Conservation (phyloP, 2,888 invertebrate species). For the Morpho achilles region DNA sequence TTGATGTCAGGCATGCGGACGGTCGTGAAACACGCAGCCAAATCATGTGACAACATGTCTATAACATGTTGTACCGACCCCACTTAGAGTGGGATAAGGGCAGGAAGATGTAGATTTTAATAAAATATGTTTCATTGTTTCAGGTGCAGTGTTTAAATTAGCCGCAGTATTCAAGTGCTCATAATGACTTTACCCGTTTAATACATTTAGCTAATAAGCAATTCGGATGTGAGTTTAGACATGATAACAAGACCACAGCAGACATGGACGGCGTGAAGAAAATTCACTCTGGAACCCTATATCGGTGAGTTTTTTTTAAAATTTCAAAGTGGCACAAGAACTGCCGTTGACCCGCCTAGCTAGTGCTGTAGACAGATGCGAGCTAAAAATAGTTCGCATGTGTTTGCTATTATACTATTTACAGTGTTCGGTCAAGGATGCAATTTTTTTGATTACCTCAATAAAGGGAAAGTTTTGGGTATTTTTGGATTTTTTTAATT, state of each 20-base stretch:
- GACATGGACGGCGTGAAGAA: slow-evolving; percentile 76
- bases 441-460: neutral
- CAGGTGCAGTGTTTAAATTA: slow-evolving; percentile 22
- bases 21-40: no score
- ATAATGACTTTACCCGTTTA: slow-evolving; percentile 57
- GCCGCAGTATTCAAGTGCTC: slow-evolving; percentile 26
- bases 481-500: no score
- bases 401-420: slow-evolving; percentile 20
- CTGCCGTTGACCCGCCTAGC: slow-evolving; percentile 30
- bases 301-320: slow-evolving; percentile 58
- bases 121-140: slow-evolving; percentile 16
- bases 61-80: no score
- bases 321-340: slow-evolving; percentile 24
- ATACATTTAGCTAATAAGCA: slow-evolving; percentile 50
- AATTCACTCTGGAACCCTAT: slow-evolving; percentile 74
- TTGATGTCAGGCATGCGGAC: no score
- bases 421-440: slow-evolving; percentile 12
- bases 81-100: no score
- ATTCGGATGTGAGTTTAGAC: slow-evolving; percentile 39
- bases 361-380: slow-evolving; percentile 29
- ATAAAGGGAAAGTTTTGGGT: no score
- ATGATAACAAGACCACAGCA: slow-evolving; percentile 61
- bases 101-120: neutral
- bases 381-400: slow-evolving; percentile 32
- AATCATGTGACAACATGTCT: no score